phyloP scores from a whole-genome alignment of 2,797 vertebrate species.

The Pachyuromys duprasi region DNA sequence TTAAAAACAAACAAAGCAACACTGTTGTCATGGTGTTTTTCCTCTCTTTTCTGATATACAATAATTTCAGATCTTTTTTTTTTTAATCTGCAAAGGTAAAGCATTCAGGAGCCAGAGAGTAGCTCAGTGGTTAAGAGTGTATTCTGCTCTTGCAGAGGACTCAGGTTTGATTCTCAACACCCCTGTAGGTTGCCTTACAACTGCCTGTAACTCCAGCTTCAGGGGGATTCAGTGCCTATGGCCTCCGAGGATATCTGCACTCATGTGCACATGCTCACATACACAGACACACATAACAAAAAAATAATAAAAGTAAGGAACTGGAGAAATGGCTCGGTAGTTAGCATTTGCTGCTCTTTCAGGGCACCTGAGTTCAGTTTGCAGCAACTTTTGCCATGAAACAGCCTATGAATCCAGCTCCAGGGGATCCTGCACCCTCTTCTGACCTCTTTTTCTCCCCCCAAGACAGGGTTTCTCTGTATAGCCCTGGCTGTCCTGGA shows the following conservation, averaged over 20 bases:
- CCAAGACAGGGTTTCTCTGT: background rate
- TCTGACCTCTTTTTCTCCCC: background rate
- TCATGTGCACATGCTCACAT: background rate
- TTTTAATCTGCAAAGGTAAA: background rate
- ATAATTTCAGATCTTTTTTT: background rate
- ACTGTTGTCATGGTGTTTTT: background rate
- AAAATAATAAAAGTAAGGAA: background rate
- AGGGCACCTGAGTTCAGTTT: background rate
- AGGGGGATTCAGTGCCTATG: background rate
- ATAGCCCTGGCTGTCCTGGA: background rate
- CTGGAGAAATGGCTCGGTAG: background rate
- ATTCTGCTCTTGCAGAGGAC: background rate
- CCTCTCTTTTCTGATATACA: background rate
- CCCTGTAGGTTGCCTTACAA: background rate
- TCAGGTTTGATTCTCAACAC: background rate
- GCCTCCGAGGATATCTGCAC: background rate
- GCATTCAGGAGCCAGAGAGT: background rate
- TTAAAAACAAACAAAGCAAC: background rate
- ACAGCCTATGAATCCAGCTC: background rate
- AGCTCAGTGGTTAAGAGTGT: background rate
- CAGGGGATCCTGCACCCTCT: background rate
- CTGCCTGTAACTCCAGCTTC: background rate
- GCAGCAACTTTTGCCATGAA: background rate
- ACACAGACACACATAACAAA: background rate
- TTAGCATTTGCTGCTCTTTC: background rate